Conservation (phyloP, 2,797 vertebrate genomes). For the Tachyglossus aculeatus region DNA sequence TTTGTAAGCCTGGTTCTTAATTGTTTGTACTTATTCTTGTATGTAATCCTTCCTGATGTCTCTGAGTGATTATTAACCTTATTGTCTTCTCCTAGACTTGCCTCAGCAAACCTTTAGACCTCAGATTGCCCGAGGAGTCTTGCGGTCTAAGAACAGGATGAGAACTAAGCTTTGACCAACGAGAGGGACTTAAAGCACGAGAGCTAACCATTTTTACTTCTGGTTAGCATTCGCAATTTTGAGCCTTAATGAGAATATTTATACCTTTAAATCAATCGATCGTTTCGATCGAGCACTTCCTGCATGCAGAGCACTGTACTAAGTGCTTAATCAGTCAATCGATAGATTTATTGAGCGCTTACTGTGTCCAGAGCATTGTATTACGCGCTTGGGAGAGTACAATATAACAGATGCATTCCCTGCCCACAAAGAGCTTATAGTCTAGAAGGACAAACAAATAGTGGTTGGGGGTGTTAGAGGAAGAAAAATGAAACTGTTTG, state of each 20-base stretch:
- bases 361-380: too few relatives aligned
- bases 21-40: slow-evolving; percentile 5
- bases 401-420: too few relatives aligned
- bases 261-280: background rate
- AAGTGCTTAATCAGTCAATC: too few relatives aligned
- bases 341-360: too few relatives aligned
- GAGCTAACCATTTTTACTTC: background rate
- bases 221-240: background rate
- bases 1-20: background rate
- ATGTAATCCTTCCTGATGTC: slow-evolving; percentile 10
- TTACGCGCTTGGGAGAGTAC: too few relatives aligned
- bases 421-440: too few relatives aligned
- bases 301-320: too few relatives aligned
- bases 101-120: background rate
- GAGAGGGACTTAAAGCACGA: background rate
- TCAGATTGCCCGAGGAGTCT: background rate
- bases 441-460: too few relatives aligned
- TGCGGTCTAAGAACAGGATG: background rate
- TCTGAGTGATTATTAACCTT: background rate
- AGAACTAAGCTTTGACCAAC: too few relatives aligned
- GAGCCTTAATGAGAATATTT: slow-evolving; percentile 5
- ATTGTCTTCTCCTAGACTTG: slow-evolving; percentile 14
- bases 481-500: slow-evolving; percentile 26
- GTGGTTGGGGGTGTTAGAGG: slow-evolving; percentile 1
- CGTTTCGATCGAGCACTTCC: too few relatives aligned